A percentile compares a stretch with the other conserved stretches of the same genome.
Conservation (phyloP, 2,113 vertebrate genomes). For the Holacanthus passer region DNA sequence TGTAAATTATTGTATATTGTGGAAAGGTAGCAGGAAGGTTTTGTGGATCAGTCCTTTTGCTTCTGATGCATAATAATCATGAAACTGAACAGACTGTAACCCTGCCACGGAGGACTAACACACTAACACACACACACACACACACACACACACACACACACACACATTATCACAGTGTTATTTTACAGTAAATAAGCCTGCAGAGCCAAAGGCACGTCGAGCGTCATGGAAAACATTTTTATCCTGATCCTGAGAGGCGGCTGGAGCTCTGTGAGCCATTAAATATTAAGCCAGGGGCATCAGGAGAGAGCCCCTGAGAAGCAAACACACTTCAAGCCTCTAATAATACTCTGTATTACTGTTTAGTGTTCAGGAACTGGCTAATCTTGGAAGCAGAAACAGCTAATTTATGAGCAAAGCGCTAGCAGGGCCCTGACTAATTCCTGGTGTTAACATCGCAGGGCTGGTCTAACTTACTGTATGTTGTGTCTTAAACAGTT, state of each 20-base stretch:
- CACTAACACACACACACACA: neutral
- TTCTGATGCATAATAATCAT: neutral
- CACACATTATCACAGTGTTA: conserved; percentile 1
- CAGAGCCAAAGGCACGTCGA: conserved; percentile 28
- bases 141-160: neutral
- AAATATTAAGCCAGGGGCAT: conserved; percentile 1
- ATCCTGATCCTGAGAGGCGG: conserved; percentile 24
- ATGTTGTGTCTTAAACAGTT: neutral
- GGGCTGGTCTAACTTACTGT: neutral
- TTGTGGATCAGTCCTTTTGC: too few species aligned
- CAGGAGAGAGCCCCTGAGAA: neutral
- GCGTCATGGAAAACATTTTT: conserved; percentile 63
- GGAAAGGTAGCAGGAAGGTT: neutral
- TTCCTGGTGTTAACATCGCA: conserved; percentile 28
- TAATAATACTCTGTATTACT: neutral
- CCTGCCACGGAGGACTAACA: neutral
- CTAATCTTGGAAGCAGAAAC: neutral
- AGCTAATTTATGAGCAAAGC: neutral
- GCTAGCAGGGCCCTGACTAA: conserved; percentile 5
- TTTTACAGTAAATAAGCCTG: conserved; percentile 35
- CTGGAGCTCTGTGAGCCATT: conserved; percentile 6
- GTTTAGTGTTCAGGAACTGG: too few species aligned
- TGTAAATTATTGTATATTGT: neutral
- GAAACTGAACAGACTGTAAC: neutral
- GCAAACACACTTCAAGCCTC: neutral